Percentiles rank a stretch among this genome's conserved stretches.
phyloP scores from a whole-genome alignment of 2,797 vertebrate genomes.

The Gymnothorax reevesii region DNA sequence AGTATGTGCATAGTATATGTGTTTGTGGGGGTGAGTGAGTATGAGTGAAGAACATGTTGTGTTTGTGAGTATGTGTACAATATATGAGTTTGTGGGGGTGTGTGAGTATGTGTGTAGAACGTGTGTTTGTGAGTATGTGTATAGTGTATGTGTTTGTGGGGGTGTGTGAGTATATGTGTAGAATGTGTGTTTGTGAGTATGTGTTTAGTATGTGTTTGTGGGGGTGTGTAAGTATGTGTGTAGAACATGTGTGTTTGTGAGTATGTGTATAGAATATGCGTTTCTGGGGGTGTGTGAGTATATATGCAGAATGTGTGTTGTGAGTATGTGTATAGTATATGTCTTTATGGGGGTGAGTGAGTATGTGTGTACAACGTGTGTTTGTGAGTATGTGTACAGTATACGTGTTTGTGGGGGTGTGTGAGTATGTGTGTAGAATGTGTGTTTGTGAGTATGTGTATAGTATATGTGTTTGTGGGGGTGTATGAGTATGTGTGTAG shows the following conservation, averaged over 20 bases:
- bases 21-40: too few relatives aligned
- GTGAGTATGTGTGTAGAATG: not conserved
- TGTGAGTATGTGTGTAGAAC: too few relatives aligned
- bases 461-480: not conserved
- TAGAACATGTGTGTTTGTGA: not conserved
- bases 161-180: not conserved
- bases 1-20: too few relatives aligned
- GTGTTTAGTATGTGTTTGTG: not conserved
- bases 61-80: too few relatives aligned
- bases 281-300: not conserved
- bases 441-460: not conserved
- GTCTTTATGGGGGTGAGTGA: not conserved
- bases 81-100: too few relatives aligned
- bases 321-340: not conserved
- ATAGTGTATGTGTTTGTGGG: not conserved
- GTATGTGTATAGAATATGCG: not conserved
- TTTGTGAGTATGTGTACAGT: too few relatives aligned
- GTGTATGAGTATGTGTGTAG: not conserved
- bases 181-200: not conserved
- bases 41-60: not conserved
- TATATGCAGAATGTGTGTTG: not conserved
- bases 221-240: not conserved
- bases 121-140: too few relatives aligned
- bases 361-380: not conserved
- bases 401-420: too few relatives aligned